phyloP scores from a whole-genome alignment of 2,113 vertebrate species.

The Silurus meridionalis region DNA sequence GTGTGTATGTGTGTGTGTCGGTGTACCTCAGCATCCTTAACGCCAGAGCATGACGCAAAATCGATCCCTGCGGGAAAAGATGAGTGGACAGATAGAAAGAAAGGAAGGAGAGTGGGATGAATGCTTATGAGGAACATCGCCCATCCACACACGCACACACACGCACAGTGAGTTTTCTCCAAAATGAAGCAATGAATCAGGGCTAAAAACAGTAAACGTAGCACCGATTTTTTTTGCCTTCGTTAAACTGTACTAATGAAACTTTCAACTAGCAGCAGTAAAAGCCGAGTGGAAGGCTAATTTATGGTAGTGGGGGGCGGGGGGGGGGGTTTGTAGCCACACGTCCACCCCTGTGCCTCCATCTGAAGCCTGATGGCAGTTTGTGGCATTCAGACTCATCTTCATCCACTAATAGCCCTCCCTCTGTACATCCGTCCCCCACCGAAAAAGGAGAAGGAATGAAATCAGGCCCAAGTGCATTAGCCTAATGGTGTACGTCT shows the following conservation, averaged over 20 bases:
- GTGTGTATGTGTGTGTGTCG: neutral
- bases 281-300: neutral
- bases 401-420: constrained; percentile 27
- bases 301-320: neutral
- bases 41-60: constrained; percentile 32
- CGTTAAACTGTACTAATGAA: neutral
- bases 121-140: constrained; percentile 7
- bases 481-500: constrained; percentile 38
- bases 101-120: neutral
- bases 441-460: constrained; percentile 10
- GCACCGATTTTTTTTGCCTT: neutral
- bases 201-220: neutral
- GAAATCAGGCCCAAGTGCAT: constrained; percentile 41
- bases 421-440: neutral
- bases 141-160: constrained; percentile 7
- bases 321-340: constrained; percentile 17
- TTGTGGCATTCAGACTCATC: constrained; percentile 20
- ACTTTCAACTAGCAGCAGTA: neutral
- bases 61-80: constrained; percentile 42
- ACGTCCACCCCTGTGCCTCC: neutral
- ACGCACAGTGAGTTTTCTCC: neutral
- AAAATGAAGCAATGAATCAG: constrained; percentile 10
- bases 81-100: constrained; percentile 23
- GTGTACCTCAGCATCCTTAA: constrained; percentile 3
- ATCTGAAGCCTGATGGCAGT: constrained; percentile 29